These are phyloP conservation scores for Trichechus manatus DNA, from an alignment of 2,113 vertebrate species.

Conservation along the genomic window DNA sequence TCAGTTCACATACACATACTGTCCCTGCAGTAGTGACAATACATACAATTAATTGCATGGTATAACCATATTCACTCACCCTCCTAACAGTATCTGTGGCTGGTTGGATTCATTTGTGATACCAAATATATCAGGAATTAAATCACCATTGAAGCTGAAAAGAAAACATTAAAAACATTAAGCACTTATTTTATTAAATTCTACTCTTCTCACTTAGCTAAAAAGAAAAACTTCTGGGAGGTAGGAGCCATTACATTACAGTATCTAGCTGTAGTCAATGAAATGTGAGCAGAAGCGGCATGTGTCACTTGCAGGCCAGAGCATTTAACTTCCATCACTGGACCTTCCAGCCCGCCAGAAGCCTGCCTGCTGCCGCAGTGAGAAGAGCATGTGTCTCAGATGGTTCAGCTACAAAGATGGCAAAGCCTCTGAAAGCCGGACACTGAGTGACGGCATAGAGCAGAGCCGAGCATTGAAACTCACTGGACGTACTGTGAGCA, in stretches of 20 bases:
- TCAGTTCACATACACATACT: background rate
- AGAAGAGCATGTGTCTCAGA: background rate
- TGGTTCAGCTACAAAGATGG: background rate
- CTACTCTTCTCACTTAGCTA: background rate
- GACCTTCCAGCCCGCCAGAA: background rate
- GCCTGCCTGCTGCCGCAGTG: background rate
- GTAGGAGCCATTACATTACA: background rate
- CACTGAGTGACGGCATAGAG: background rate
- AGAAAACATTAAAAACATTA: constrained; percentile 73
- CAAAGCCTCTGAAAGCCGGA: background rate
- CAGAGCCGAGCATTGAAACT: background rate
- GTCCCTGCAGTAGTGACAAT: background rate
- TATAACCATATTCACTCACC: constrained; percentile 84
- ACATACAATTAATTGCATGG: background rate
- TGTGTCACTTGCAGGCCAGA: background rate
- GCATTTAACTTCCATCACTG: background rate
- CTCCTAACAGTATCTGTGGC: constrained; percentile 90
- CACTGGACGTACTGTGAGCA: background rate
- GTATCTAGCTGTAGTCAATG: background rate
- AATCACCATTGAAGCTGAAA: constrained; percentile 96
- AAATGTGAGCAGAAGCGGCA: background rate
- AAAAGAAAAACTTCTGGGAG: background rate
- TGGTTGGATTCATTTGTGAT: constrained; percentile 78
- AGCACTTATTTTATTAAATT: background rate
- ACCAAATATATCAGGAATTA: constrained; percentile 97